Base-by-base conservation (phyloP, 2,113 vertebrate species). In the Boulengeromyrus knoepffleri region DNA sequence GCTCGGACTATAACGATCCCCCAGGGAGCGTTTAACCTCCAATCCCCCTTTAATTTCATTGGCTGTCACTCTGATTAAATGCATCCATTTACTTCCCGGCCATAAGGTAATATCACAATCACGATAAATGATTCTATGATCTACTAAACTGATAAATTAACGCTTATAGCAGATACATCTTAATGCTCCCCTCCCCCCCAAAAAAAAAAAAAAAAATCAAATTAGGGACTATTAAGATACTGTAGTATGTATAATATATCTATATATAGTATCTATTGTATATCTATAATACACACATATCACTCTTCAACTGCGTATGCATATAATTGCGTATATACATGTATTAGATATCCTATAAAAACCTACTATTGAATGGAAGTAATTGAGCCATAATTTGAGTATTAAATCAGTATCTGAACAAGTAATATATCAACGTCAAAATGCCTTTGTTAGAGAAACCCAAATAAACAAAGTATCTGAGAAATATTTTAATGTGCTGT, bases 401-500 rank as follows among this genome's bases (percentile, higher is more conserved):
- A 42, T 80, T 80, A 85, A 85, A 85, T 85, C 3, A 85, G 9
- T n/a, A 85, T 85, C 83, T 47, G 45, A 45, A 47, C 19, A 46
- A 42, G 83, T 47, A 85, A n/a, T 85, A 85, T n/a, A 47, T 85
- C 45, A 85, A 47, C 17, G 66, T 52, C 70, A 49, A 89, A 74
- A 66, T 88, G 45, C 6, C 88, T 46, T 88, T 46, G 56, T 85
- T 45, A 85, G 45, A 36, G 47, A 36, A 31, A 85, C 42, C 21
- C 19, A 85, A 85, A 85, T 85, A 49, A 83, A 89, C 83, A 85
- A 89, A 21, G 84, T 66, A 87, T 66, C 58, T 49, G n/a, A 46
- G 62, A 42, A 53, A 50, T 13, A 86, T 85, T 86, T 47, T 19
- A 85, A 45, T 70, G 88, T 47, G 27, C 45, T 47, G 46, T 31